Evolutionary conservation across 2,888 invertebrate genomes (phyloP).

Genomic region (Alviniconcha strummeri): DNA sequence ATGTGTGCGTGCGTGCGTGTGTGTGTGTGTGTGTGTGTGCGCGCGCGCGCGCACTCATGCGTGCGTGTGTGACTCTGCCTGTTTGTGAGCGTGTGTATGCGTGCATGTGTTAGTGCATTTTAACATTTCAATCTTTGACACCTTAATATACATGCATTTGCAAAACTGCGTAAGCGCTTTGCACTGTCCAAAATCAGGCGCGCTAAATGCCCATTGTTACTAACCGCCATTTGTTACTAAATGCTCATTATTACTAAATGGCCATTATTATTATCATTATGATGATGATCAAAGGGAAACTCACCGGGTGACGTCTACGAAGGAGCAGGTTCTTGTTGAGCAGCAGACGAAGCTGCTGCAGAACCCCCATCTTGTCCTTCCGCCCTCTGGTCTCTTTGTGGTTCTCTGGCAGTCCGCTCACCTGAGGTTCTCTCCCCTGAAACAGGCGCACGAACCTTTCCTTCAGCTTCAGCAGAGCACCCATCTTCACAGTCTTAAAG

Average conservation of each 20-base stretch:
- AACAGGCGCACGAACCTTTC: background rate
- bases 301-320: constrained; percentile 60
- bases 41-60: background rate
- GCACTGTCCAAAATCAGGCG: no score
- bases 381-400: constrained; percentile 6
- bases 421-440: background rate
- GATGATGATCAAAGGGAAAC: constrained; percentile 24
- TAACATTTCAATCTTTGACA: no score
- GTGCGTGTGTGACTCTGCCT: constrained; percentile 12
- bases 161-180: no score
- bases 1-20: background rate
- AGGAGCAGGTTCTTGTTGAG: constrained; percentile 61
- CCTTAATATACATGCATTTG: no score
- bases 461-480: no score
- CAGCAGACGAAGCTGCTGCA: constrained; percentile 57
- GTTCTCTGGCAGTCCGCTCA: background rate
- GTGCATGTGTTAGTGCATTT: no score
- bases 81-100: background rate
- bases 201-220: no score
- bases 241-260: no score
- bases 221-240: no score
- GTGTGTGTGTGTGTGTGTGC: constrained; percentile 6
- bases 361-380: constrained; percentile 50
- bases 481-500: no score
- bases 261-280: no score